Base-by-base conservation (phyloP, 2,113 vertebrate species). In the Rhineura floridana region DNA sequence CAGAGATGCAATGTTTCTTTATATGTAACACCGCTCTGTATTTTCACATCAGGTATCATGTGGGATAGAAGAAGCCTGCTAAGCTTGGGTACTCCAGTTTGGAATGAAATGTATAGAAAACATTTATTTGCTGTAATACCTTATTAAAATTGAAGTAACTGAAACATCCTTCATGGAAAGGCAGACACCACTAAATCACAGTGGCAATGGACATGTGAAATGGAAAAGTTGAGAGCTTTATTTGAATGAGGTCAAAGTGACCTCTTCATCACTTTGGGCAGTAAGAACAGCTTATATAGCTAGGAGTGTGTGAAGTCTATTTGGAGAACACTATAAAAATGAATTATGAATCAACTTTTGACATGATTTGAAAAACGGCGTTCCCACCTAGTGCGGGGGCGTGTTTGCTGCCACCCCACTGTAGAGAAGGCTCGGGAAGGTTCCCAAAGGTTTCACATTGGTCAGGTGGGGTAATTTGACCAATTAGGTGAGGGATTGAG, bases 201-300 rank as follows among this genome's bases (percentile, higher is more conserved):
- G 11, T 46, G 65, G 48, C 39, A 63, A 1, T 3, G 0, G 10
- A 0, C 0, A 0, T n/a, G 75, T 10, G 4, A 21, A 76, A 44
- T 1, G 80, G 2, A 48, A 62, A 8, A 0, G 0, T 11, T 25
- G 4, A 67, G 63, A 84, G 0, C 25, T 36, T 13, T 30, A 0
- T 2, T 2, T 5, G 50, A 75, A 19, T 33, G 42, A 39, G 62
- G 12, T 28, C 1, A 4, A 25, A 39, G 55, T 0, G 28, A 79
- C 85, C 46, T 76, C 46, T 46, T 10, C 4, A 48, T 79, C 76
- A 63, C 6, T 6, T 0, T n/a, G n/a, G 44, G 2, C 79, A 1
- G 0, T 1, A 3, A 2, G 78, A 82, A 36, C 2, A 6, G 12
- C 4, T 7, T 50, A 4, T 7, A 8, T 1, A 9, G 25, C 50